Conservation (phyloP, 2,888 invertebrate species). For the Philaethria dido region DNA sequence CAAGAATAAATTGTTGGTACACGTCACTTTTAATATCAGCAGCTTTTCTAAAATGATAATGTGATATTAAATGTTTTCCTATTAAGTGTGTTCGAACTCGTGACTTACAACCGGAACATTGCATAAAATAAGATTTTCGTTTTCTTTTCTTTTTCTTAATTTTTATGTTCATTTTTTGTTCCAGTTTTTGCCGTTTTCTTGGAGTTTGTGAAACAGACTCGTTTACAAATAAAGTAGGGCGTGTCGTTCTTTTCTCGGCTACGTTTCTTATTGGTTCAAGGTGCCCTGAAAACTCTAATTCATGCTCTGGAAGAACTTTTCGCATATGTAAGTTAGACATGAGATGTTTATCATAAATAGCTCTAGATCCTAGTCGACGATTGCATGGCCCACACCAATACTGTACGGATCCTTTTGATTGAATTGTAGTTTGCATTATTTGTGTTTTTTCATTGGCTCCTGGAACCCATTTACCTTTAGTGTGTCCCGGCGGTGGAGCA, state of each 20-base stretch:
- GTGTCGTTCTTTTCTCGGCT: conserved; percentile 61
- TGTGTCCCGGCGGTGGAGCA: conserved; percentile 87
- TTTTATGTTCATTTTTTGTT: conserved; percentile 53
- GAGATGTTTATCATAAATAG: conserved; percentile 90
- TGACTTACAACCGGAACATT: conserved; percentile 89
- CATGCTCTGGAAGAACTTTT: conserved; percentile 86
- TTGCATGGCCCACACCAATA: conserved; percentile 94
- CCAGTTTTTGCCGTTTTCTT: conserved; percentile 51
- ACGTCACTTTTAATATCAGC: conserved; percentile 82
- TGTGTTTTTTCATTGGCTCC: conserved; percentile 83
- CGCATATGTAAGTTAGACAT: conserved; percentile 89
- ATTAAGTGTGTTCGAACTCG: conserved; percentile 87
- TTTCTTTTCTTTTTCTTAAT: conserved; percentile 73
- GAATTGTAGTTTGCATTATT: conserved; percentile 81
- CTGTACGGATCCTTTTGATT: conserved; percentile 81
- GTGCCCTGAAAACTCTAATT: conserved; percentile 85
- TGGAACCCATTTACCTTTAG: conserved; percentile 93
- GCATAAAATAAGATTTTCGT: conserved; percentile 83
- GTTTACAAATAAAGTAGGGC: conserved; percentile 67
- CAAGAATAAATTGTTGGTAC: conserved; percentile 86
- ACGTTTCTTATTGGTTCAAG: conserved; percentile 61
- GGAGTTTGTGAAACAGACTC: conserved; percentile 59
- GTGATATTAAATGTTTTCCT: conserved; percentile 94
- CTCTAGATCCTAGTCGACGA: conserved; percentile 88
- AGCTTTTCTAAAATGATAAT: conserved; percentile 91